A percentile compares a stretch with the other conserved stretches of the same genome.
Evolutionary conservation across 2,113 vertebrate genomes (phyloP).

Genomic region (Cromileptes altivelis): DNA sequence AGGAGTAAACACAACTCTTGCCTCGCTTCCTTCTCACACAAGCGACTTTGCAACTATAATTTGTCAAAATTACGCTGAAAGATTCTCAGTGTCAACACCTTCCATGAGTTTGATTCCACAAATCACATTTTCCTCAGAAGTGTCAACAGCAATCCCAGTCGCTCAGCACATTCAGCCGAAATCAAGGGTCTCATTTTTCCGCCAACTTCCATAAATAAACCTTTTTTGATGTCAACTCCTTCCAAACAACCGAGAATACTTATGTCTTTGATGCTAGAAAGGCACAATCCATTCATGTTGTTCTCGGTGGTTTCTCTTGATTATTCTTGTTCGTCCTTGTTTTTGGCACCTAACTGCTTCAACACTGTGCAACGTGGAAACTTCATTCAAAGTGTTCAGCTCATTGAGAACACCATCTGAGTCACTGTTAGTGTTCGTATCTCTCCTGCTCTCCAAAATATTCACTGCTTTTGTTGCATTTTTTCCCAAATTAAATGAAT

Average conservation of each 20-base stretch:
- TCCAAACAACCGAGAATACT: background rate
- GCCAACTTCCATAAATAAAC: conserved; percentile 17
- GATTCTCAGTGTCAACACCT: background rate
- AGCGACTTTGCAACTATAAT: background rate
- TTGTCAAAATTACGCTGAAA: background rate
- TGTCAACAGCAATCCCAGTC: conserved; percentile 3
- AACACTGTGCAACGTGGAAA: background rate
- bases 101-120: background rate
- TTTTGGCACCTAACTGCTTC: background rate
- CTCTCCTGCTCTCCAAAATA: background rate
- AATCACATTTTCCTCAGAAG: background rate
- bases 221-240: background rate
- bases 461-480: background rate
- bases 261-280: background rate
- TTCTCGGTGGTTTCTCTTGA: background rate
- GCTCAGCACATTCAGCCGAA: background rate
- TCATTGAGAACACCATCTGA: background rate
- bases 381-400: background rate
- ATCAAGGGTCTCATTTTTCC: background rate
- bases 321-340: background rate
- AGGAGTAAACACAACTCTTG: background rate
- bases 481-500: background rate
- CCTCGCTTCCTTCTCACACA: background rate
- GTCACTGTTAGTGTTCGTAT: too few species aligned
- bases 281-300: background rate